A percentile compares a stretch with the other conserved stretches of the same genome.
phyloP scores from a whole-genome alignment of 2,113 vertebrate genomes.

The Nesogale talazaci region DNA sequence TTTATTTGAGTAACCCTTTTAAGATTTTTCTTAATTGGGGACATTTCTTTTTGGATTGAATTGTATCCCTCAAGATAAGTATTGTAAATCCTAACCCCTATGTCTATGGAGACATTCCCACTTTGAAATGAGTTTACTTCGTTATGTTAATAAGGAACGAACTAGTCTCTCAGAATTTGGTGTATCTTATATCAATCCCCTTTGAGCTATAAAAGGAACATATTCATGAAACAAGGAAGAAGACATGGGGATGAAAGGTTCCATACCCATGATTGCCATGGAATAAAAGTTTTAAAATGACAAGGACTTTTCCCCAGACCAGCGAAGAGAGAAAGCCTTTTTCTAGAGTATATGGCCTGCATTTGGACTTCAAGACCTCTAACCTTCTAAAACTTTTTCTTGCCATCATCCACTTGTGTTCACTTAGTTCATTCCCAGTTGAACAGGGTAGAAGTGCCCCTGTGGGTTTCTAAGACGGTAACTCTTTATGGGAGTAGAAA shows the following conservation, averaged over 20 bases:
- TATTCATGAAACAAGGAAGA: background rate
- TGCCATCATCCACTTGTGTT: background rate
- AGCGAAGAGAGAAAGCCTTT: background rate
- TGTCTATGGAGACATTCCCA: no score
- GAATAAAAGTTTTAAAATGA: background rate
- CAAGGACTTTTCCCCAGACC: background rate
- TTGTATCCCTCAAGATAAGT: no score
- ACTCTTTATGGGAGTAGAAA: no score
- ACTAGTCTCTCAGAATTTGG: background rate
- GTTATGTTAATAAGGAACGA: background rate
- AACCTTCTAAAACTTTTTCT: background rate
- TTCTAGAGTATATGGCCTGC: background rate
- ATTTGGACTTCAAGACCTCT: background rate
- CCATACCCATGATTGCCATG: background rate
- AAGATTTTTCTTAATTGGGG: background rate
- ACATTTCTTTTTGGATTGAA: background rate
- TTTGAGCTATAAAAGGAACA: background rate
- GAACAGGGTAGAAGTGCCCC: no score
- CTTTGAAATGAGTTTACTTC: background rate
- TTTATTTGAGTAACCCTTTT: background rate
- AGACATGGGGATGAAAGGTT: background rate
- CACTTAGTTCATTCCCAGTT: no score
- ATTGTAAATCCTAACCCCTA: no score
- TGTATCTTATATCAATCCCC: background rate
- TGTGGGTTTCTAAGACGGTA: no score